phyloP scores from a whole-genome alignment of 2,113 vertebrate species.

The Boleophthalmus pectinirostris region DNA sequence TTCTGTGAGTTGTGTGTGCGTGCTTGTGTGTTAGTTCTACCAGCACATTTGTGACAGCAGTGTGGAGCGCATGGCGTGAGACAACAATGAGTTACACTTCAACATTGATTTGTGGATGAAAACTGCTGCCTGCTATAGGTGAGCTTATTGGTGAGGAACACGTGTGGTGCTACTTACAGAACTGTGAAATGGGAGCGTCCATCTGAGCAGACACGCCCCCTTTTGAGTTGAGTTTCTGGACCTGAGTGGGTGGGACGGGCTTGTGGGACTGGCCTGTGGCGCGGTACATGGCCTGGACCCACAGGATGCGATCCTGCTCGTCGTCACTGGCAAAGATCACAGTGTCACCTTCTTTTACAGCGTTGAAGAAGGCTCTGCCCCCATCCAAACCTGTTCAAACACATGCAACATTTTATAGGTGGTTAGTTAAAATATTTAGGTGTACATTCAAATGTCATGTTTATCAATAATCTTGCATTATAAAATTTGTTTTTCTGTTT shows the following conservation, averaged over 20 bases:
- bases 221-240: conserved; percentile 99
- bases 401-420: neutral
- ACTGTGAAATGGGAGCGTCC: conserved; percentile 98
- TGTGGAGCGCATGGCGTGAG: conserved; percentile 69
- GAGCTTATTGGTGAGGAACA: conserved; percentile 30
- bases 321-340: conserved; percentile 99
- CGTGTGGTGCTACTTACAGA: conserved; percentile 91
- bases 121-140: conserved; percentile 42
- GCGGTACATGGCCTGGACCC: conserved; percentile 99
- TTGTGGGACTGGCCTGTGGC: conserved; percentile 99
- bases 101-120: conserved; percentile 61
- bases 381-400: conserved; percentile 89
- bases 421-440: neutral
- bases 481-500: no score
- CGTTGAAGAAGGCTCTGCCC: conserved; percentile 97
- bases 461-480: no score
- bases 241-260: conserved; percentile 97
- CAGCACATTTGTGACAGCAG: conserved; percentile 62
- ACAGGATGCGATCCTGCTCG: conserved; percentile 97
- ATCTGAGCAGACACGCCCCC: conserved; percentile 95
- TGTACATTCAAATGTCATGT: no score
- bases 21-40: conserved; percentile 70
- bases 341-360: conserved; percentile 98
- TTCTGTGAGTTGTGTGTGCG: conserved; percentile 61
- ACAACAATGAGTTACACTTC: conserved; percentile 71